Evolutionary conservation across 2,113 vertebrate species (phyloP).

Genomic region (Pteropus alecto): DNA sequence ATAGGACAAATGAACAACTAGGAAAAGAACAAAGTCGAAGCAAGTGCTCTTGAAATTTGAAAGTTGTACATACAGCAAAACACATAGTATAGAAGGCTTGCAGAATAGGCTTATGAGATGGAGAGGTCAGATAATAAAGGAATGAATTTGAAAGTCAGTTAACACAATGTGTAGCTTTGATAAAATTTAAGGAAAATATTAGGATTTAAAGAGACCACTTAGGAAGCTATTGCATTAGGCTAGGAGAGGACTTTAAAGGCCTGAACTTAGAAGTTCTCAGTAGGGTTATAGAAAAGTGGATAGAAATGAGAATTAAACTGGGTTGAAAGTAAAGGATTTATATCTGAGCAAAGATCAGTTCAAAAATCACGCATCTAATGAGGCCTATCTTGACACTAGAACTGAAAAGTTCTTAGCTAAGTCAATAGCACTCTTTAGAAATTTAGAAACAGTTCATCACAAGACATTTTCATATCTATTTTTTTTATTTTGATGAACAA

Average conservation of each 20-base stretch:
- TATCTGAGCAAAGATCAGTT: not conserved
- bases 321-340: not conserved
- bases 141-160: not conserved
- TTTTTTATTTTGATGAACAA: not conserved
- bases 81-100: fast-evolving
- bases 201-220: not conserved
- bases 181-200: not conserved
- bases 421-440: not conserved
- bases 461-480: not conserved
- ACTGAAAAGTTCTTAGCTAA: not conserved
- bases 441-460: not conserved
- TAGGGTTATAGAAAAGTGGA: not conserved
- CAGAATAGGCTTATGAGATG: not conserved
- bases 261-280: not conserved
- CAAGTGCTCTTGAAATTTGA: not conserved
- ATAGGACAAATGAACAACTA: not conserved
- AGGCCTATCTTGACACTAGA: not conserved
- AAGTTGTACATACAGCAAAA: not conserved
- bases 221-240: not conserved
- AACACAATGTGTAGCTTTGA: not conserved
- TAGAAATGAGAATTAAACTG: not conserved
- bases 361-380: not conserved
- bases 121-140: not conserved
- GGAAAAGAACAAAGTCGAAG: not conserved
- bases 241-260: not conserved